Evolutionary conservation across 1,140 invertebrate species (phyloP), one percentile per base, ranked within the genome.

Genomic region (Drosophila sproati): DNA sequence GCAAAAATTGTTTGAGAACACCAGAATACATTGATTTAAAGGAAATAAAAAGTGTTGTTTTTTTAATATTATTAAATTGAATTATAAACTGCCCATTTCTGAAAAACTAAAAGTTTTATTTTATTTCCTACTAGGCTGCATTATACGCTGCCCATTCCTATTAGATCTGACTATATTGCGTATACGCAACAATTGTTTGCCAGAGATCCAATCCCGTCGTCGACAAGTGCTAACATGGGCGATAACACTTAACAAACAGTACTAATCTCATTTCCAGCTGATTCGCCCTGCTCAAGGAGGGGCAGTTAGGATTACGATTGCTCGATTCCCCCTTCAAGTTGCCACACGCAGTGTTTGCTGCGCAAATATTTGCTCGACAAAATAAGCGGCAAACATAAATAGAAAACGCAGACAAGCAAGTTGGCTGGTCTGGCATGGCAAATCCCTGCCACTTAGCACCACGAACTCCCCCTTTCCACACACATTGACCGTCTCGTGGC

Each of bases 331-430:
- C 52, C 5, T 57, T 37, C 45, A 45, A 54, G 47, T 64, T 39
- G 60, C 28, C 35, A 64, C 56, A 31, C 34, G 3, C 52, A 41
- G n/a, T 54, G 85, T 57, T 77, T 86, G 78, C 74, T 88, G 57
- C 32, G 74, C 80, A 91, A 91, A 91, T 88, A 91, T 91, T 91
- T 91, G 73, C 78, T 68, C 47, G 67, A 31, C 76, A 77, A 68
- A 78, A 89, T 75, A 79, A 80, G 76, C 79, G 63, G 82, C 89
- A 82, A 91, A 82, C 83, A 91, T 88, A 83, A 87, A 82, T 89
- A 87, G 80, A 50, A 73, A 64, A 68, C 61, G 61, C 64, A 61
- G 39, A 39, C 55, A 59, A 41, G 34, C 51, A 57, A 28, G 20
- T 20, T 20, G 20, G 20, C 20, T 20, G 20, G 20, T 20, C 20